A percentile compares a stretch with the other conserved stretches of the same genome.
Conservation (phyloP, 2,113 vertebrate genomes). For the Toxostoma redivivum region DNA sequence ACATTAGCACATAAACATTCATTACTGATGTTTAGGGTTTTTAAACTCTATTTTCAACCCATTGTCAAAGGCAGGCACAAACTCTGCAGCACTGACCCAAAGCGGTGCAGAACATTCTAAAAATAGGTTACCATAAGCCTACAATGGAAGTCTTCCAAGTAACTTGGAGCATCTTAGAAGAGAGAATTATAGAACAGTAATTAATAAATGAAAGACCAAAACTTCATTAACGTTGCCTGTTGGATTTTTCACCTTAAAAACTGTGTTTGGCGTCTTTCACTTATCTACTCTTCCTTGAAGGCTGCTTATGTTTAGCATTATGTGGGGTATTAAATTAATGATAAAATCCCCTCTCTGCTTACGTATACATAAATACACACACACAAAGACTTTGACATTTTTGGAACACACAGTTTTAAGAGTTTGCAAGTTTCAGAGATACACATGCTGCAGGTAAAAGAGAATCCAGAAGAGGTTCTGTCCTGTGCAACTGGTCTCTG, state of each 20-base stretch:
- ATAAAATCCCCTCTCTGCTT: background rate
- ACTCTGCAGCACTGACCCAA: background rate
- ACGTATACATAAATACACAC: too few relatives aligned
- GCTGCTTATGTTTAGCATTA: background rate
- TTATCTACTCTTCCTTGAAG: background rate
- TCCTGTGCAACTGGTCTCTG: constrained; percentile 29
- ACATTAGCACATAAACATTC: background rate
- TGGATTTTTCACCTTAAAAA: background rate
- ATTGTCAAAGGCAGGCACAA: background rate
- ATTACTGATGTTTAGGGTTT: background rate
- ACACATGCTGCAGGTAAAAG: background rate
- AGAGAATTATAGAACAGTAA: background rate
- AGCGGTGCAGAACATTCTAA: background rate
- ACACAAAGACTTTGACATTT: too few relatives aligned
- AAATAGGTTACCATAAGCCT: background rate
- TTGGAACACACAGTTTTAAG: background rate
- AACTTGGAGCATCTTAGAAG: background rate
- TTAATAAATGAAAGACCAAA: background rate
- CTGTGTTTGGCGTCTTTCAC: background rate
- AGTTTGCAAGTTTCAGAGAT: background rate
- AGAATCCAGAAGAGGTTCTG: background rate
- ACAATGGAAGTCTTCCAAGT: background rate
- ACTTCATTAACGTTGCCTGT: background rate
- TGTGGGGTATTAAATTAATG: background rate
- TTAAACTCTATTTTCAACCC: background rate